Conservation (phyloP, 2,888 invertebrate species). For the Notodonta ziczac region DNA sequence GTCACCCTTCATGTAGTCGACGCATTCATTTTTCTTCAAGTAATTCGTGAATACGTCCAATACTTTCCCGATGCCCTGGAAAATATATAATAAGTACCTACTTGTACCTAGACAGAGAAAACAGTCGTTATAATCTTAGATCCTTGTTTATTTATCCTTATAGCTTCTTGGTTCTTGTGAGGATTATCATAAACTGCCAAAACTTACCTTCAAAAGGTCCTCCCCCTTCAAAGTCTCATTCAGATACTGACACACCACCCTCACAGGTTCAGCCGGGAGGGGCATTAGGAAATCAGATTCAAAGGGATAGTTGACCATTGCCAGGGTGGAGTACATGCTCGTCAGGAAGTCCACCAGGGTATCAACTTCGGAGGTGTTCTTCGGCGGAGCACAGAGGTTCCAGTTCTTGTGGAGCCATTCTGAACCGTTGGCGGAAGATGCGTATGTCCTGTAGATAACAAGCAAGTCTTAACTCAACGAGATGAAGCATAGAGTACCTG, state of each 20-base stretch:
- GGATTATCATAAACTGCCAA: too few relatives aligned
- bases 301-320: constrained; percentile 99
- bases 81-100: constrained; percentile 18
- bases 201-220: constrained; percentile 76
- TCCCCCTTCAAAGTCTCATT: constrained; percentile 73
- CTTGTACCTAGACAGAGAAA: too few relatives aligned
- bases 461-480: background rate
- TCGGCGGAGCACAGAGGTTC: constrained; percentile 90
- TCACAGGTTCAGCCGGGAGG: constrained; percentile 94
- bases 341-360: constrained; percentile 88
- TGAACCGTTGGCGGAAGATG: constrained; percentile 86
- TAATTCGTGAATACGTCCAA: constrained; percentile 92
- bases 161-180: too few relatives aligned
- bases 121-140: too few relatives aligned
- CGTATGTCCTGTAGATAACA: constrained; percentile 71
- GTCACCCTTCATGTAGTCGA: constrained; percentile 84
- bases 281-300: constrained; percentile 91
- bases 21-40: constrained; percentile 88
- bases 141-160: too few relatives aligned
- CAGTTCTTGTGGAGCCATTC: constrained; percentile 89
- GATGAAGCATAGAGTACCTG: too few relatives aligned
- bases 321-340: constrained; percentile 90
- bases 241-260: constrained; percentile 84
- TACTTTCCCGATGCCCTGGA: constrained; percentile 86
- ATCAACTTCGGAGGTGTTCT: constrained; percentile 68